Percentiles rank a stretch among this genome's conserved stretches.
Evolutionary conservation across 2,113 vertebrate genomes (phyloP).

Genomic region (Xiphorhynchus elegans): DNA sequence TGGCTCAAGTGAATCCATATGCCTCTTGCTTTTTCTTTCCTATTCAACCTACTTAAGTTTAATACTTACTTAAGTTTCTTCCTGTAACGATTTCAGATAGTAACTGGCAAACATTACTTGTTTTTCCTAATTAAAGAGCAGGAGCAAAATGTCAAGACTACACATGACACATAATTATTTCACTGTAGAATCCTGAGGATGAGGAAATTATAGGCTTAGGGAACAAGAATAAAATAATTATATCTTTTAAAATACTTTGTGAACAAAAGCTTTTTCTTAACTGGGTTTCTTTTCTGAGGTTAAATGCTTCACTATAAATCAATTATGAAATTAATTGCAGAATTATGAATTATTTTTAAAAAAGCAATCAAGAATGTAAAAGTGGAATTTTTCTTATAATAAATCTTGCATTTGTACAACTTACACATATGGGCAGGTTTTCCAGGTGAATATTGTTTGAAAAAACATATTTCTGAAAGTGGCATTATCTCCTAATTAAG

Average conservation of each 20-base stretch:
- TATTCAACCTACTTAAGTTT: not conserved
- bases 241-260: not conserved
- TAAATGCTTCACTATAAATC: not conserved
- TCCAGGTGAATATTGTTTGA: not conserved
- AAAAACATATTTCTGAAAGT: not conserved
- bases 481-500: not conserved
- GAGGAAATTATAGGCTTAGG: slow-evolving; percentile 16
- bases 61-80: not conserved
- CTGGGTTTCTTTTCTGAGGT: not conserved
- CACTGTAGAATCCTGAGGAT: not conserved
- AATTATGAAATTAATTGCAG: not conserved
- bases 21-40: not conserved
- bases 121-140: not conserved
- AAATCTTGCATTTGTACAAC: not conserved
- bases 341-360: not conserved
- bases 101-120: not conserved
- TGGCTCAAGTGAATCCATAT: not conserved
- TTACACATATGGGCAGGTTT: not conserved
- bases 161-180: slow-evolving; percentile 30
- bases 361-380: not conserved
- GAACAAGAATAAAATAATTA: slow-evolving; percentile 23
- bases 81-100: not conserved
- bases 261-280: slow-evolving; percentile 9
- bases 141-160: slow-evolving; percentile 15
- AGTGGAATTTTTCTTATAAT: not conserved